Evolutionary conservation across 2,888 invertebrate species (phyloP), one percentile per base, ranked within the genome.

Genomic region (Nemotelus pantherinus): DNA sequence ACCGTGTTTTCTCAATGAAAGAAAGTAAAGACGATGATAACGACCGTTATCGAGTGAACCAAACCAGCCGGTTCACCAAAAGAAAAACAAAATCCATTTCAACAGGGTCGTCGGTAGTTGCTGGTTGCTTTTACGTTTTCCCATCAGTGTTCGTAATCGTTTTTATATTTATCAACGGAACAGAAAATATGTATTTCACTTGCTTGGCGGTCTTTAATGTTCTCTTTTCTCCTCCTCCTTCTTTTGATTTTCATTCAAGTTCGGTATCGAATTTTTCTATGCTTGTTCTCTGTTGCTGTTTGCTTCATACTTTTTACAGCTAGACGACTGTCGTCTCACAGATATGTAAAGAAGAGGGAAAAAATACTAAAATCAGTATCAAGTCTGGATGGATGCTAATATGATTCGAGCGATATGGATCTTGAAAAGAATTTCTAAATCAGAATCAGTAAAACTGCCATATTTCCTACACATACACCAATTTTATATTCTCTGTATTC

Each of bases 71-170:
- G 57, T 9, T 10, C 10, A 63, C n/a, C 5, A 63, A 43, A 41
- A 43, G 63, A 39, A 63, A 41, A 43, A 63, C 39, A 10, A 43
- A 63, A 63, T 63, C 41, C 41, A 63, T 43, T 10, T 10, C 53
- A 53, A 53, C 53, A 10, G 50, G 50, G 39, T 68, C 68, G 68
- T 68, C 53, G 53, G 68, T 53, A 39, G 39, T 68, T 53, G 50
- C 53, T 68, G 53, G 68, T 53, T 50, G n/a, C 48, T 39, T 68
- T 50, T 50, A 68, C 68, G 68, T 50, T 68, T 68, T 68, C 68
- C 43, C 50, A 39, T 50, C 68, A 43, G 50, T 68, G 50, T 68
- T 68, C 68, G 68, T 68, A 68, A 50, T 50, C 50, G 25, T 48
- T 48, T 63, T 63, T 63, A n/a, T 63, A 6, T 50, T 50, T 50